phyloP scores from a whole-genome alignment of 2,797 vertebrate genomes.

The Lithobates pipiens region DNA sequence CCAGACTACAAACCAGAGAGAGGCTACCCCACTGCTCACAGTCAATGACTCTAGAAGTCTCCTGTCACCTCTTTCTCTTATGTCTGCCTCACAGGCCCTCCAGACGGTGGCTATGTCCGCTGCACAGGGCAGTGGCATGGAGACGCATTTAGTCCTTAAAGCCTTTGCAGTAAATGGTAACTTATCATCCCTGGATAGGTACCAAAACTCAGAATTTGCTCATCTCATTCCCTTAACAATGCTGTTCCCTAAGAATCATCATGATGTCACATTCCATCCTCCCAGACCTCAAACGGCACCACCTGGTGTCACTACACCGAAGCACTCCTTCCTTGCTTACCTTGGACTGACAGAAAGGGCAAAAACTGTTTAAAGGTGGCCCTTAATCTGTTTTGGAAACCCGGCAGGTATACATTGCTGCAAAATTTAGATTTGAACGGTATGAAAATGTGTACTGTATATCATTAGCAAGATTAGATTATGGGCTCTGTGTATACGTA shows the following conservation, averaged over 20 bases:
- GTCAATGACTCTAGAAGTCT: slow-evolving; percentile 83
- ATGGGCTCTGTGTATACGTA: slow-evolving; percentile 88
- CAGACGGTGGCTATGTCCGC: slow-evolving; percentile 94
- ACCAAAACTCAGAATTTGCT: slow-evolving; percentile 92
- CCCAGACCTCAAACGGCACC: slow-evolving; percentile 85
- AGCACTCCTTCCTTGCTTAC: slow-evolving; percentile 99
- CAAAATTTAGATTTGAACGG: slow-evolving; percentile 70
- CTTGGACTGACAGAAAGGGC: slow-evolving; percentile 95
- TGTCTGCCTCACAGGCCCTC: slow-evolving; percentile 94
- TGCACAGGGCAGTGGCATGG: slow-evolving; percentile 73
- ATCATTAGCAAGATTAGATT: slow-evolving; percentile 85
- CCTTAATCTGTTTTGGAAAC: slow-evolving; percentile 78
- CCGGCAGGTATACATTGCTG: slow-evolving; percentile 80
- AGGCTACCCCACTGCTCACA: slow-evolving; percentile 72
- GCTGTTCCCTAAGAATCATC: slow-evolving; percentile 90
- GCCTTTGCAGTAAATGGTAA: slow-evolving; percentile 80
- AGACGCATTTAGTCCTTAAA: slow-evolving; percentile 78
- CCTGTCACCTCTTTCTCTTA: slow-evolving; percentile 89
- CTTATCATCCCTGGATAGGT: slow-evolving; percentile 86
- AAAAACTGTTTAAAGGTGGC: slow-evolving; percentile 89
- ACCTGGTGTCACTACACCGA: slow-evolving; percentile 85
- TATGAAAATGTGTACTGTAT: slow-evolving; percentile 86
- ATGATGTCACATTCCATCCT: slow-evolving; percentile 89
- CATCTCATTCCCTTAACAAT: slow-evolving; percentile 98
- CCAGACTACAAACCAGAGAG: slow-evolving; percentile 69